A percentile compares a stretch with the other conserved stretches of the same genome.
Evolutionary conservation across 2,888 invertebrate genomes (phyloP).

Genomic region (Eristalis arbustorum): DNA sequence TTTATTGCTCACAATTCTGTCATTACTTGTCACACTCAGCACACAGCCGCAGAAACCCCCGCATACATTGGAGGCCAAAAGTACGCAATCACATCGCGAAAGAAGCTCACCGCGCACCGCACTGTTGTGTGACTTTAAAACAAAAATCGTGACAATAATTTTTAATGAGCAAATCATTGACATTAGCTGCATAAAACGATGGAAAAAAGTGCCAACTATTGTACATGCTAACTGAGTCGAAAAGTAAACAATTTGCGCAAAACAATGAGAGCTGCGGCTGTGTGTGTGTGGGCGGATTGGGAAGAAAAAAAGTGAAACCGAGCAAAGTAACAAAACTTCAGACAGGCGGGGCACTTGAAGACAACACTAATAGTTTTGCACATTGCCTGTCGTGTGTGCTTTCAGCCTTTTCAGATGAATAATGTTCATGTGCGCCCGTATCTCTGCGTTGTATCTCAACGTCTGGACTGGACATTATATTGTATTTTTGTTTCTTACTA

Average conservation of each 20-base stretch:
- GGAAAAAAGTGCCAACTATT: constrained; percentile 37
- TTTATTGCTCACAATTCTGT: constrained; percentile 51
- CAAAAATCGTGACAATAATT: constrained; percentile 52
- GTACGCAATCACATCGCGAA: neutral
- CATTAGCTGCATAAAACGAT: constrained; percentile 49
- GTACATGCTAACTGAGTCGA: constrained; percentile 38
- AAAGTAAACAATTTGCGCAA: constrained; percentile 14
- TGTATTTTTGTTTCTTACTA: constrained; percentile 9
- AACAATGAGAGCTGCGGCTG: neutral
- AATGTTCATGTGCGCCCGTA: constrained; percentile 3
- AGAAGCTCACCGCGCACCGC: neutral
- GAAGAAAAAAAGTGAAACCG: neutral
- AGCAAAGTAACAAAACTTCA: neutral
- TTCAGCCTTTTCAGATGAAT: neutral
- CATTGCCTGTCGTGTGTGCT: neutral
- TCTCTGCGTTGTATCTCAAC: constrained; percentile 9
- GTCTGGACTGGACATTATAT: neutral
- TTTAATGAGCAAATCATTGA: constrained; percentile 59
- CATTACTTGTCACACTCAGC: constrained; percentile 47
- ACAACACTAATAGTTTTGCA: neutral
- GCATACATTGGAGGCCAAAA: constrained; percentile 27
- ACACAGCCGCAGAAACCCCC: neutral
- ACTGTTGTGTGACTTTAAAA: constrained; percentile 27
- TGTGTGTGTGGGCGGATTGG: neutral
- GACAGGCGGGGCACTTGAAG: neutral